A percentile compares a stretch with the other conserved stretches of the same genome.
Conservation (phyloP, 2,888 invertebrate species). For the Cartodere bifasciata region DNA sequence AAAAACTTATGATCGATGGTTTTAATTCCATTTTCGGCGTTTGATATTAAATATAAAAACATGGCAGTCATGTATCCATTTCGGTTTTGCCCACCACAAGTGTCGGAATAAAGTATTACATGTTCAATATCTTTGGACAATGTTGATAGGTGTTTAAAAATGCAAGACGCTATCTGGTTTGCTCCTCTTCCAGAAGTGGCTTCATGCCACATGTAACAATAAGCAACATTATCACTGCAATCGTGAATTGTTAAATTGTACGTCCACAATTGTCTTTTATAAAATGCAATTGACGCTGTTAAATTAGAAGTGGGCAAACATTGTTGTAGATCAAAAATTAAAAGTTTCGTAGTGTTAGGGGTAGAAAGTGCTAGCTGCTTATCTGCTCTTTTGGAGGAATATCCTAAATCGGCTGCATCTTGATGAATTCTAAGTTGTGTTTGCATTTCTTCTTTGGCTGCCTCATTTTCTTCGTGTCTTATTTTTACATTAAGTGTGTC, state of each 20-base stretch:
- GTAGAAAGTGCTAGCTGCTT: too few relatives aligned
- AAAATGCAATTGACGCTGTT: slow-evolving; percentile 21
- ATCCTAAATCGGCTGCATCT: too few relatives aligned
- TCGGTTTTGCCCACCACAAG: slow-evolving; percentile 14
- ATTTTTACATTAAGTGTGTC: too few relatives aligned
- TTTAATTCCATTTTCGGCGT: slow-evolving; percentile 11
- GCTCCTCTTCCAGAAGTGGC: slow-evolving; percentile 18
- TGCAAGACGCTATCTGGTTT: slow-evolving; percentile 19
- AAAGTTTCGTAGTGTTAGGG: too few relatives aligned
- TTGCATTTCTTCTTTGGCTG: too few relatives aligned
- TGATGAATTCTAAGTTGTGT: too few relatives aligned
- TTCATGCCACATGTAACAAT: slow-evolving; percentile 23
- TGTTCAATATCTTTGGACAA: slow-evolving; percentile 9
- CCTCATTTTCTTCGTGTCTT: too few relatives aligned
- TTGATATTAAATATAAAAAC: slow-evolving; percentile 13
- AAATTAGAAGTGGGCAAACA: slow-evolving; percentile 21
- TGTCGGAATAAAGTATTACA: slow-evolving; percentile 12
- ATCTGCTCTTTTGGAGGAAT: too few relatives aligned
- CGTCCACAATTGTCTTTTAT: slow-evolving; percentile 23
- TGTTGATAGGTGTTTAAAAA: slow-evolving; percentile 7
- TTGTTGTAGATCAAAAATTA: too few relatives aligned
- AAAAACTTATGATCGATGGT: slow-evolving; percentile 18
- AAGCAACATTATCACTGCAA: slow-evolving; percentile 5
- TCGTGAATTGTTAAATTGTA: slow-evolving; percentile 21
- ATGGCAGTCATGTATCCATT: slow-evolving; percentile 17